Evolutionary conservation across 1,140 invertebrate species (phyloP), one percentile per base, ranked within the genome.

Genomic region (Drosophila azteca): DNA sequence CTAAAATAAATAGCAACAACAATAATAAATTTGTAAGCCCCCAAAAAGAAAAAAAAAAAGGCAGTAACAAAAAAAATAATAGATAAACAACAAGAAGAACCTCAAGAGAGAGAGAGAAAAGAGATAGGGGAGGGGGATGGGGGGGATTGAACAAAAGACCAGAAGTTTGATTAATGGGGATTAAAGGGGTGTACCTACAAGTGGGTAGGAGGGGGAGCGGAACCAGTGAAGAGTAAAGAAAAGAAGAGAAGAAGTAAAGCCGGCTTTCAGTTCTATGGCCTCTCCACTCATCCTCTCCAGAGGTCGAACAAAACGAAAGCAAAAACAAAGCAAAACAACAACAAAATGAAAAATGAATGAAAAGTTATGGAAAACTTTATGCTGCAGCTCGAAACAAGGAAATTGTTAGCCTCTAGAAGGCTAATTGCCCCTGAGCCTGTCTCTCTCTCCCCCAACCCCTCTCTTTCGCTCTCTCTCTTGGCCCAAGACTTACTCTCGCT

Each of bases 101-200:
- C 26, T 45, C 44, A 59, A 71, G 24, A 57, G 22, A 31, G 54
- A 8, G 17, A 20, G 11, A 48, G 26, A 6, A 17, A 31, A 24
- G 49, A 39, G 31, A 13, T 64, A 3, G 3, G 31, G 2, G 8
- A 0, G 3, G 3, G 9, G 11, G 11, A 13, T 13, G 35, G 35
- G 63, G 70, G 35, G 35, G 63, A 74, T 81, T 81, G 77, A 87
- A 87, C 82, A 87, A 87, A 39, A 87, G 82, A 65, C 51, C 58
- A 74, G 58, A 85, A 78, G 82, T 87, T 87, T 85, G 82, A 85
- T 85, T 85, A 85, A 85, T 85, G 82, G 62, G 24, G 68, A 39
- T 54, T 66, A 69, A 44, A 9, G 9, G 9, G 51, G n/a, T 13
- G 35, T 13, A 39, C 35, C 35, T 13, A 39, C 11, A 39, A 39